Evolutionary conservation across 2,113 vertebrate genomes (phyloP).

Genomic region (Pangasianodon hypophthalmus): DNA sequence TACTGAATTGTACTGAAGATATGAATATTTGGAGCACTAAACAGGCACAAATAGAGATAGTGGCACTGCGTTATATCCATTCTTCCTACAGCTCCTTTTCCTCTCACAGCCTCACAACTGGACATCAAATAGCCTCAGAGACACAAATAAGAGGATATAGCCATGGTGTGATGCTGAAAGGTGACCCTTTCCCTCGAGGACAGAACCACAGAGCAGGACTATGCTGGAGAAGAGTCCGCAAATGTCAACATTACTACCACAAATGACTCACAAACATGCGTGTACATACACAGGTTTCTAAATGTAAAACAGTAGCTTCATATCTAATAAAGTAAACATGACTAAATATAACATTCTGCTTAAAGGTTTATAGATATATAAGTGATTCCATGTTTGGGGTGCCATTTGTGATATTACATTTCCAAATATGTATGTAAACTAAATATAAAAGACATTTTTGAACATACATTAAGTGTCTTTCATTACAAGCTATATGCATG

Average conservation of each 20-base stretch:
- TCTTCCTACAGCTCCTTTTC: background rate
- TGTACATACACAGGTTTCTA: background rate
- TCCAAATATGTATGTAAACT: background rate
- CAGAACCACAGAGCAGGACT: slow-evolving; percentile 16
- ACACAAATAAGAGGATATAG: slow-evolving; percentile 30
- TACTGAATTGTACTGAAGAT: background rate
- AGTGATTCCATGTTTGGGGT: background rate
- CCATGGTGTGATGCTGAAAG: slow-evolving; percentile 47
- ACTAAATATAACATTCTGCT: background rate
- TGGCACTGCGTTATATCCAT: background rate
- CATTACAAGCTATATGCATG: background rate
- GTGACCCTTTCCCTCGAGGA: slow-evolving; percentile 53
- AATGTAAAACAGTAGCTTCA: background rate
- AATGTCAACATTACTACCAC: slow-evolving; percentile 49
- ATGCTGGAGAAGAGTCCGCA: slow-evolving; percentile 30
- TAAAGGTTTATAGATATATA: background rate
- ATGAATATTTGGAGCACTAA: background rate
- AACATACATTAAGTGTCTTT: background rate
- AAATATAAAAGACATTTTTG: background rate
- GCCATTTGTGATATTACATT: background rate
- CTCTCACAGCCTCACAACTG: slow-evolving; percentile 1
- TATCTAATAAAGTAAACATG: background rate
- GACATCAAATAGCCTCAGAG: slow-evolving; percentile 24
- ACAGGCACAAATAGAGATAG: background rate
- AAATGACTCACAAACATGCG: slow-evolving; percentile 26